Evolutionary conservation across 1,140 invertebrate genomes (phyloP).

Genomic region (Drosophila paulistorum): DNA sequence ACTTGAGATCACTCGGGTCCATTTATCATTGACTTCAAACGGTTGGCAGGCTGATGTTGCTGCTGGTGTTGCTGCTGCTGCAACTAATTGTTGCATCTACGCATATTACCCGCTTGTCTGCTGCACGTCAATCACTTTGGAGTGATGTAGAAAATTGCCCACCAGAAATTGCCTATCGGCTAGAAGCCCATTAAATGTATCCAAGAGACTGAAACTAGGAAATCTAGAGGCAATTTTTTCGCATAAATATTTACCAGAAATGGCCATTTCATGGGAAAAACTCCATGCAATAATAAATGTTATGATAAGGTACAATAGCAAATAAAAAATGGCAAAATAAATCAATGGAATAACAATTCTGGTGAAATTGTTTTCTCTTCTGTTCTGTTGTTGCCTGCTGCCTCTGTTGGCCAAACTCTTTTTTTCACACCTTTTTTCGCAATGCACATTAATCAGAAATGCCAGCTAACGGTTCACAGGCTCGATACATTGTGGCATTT

Average conservation of each 20-base stretch:
- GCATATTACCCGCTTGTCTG: conserved; percentile 7
- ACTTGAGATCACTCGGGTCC: conserved; percentile 51
- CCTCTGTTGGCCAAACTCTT: conserved; percentile 24
- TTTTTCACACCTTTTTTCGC: conserved; percentile 54
- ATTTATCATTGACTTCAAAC: conserved; percentile 63
- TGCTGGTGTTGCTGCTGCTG: neutral
- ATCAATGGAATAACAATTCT: conserved; percentile 34
- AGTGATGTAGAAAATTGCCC: conserved; percentile 31
- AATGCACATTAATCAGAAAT: conserved; percentile 49
- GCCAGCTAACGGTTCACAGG: conserved; percentile 4
- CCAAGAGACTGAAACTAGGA: neutral
- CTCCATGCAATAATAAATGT: conserved; percentile 12
- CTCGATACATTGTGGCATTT: too few species aligned
- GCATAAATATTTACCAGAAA: conserved; percentile 50
- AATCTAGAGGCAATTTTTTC: conserved; percentile 19
- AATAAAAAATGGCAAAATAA: conserved; percentile 30
- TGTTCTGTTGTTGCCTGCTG: too few species aligned
- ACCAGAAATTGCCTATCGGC: neutral
- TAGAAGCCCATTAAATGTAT: conserved; percentile 34
- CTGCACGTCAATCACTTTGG: conserved; percentile 50
- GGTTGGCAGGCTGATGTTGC: conserved; percentile 15
- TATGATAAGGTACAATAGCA: conserved; percentile 23
- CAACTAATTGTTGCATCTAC: conserved; percentile 45
- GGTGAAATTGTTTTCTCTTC: conserved; percentile 16
- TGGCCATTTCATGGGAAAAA: conserved; percentile 1